A percentile compares a stretch with the other conserved stretches of the same genome.
Conservation (phyloP, 2,113 vertebrate genomes). For the Felis chaus region DNA sequence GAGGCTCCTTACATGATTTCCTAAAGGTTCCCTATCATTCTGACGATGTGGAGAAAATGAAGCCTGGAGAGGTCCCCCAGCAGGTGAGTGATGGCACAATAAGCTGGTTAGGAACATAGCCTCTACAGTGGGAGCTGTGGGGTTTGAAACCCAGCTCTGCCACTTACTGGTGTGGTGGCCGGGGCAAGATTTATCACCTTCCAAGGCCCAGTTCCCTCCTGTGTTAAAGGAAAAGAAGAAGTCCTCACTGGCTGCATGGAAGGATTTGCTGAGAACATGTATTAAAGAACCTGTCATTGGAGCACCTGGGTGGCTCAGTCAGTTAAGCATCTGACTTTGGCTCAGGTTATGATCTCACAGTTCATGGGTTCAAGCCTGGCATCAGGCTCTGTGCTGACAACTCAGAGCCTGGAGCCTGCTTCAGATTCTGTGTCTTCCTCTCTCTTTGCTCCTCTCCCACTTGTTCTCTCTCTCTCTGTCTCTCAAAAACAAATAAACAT, state of each 20-base stretch:
- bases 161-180: not conserved
- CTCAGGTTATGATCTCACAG: no score
- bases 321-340: no score
- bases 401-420: no score
- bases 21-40: not conserved
- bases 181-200: not conserved
- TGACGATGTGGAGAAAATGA: not conserved
- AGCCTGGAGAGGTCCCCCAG: not conserved
- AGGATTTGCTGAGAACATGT: not conserved
- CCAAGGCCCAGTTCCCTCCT: not conserved
- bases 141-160: not conserved
- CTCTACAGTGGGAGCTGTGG: not conserved
- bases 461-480: no score
- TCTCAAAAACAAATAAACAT: no score
- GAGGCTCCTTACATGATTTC: not conserved
- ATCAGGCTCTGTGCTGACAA: no score
- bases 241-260: not conserved
- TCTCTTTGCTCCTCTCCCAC: no score
- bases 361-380: no score
- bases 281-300: not conserved
- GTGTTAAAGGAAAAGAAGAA: not conserved
- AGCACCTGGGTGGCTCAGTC: no score
- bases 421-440: no score
- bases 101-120: not conserved
- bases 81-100: accelerated